Base-by-base conservation (phyloP, 2,888 invertebrate genomes). In the Rotaria macrura region DNA sequence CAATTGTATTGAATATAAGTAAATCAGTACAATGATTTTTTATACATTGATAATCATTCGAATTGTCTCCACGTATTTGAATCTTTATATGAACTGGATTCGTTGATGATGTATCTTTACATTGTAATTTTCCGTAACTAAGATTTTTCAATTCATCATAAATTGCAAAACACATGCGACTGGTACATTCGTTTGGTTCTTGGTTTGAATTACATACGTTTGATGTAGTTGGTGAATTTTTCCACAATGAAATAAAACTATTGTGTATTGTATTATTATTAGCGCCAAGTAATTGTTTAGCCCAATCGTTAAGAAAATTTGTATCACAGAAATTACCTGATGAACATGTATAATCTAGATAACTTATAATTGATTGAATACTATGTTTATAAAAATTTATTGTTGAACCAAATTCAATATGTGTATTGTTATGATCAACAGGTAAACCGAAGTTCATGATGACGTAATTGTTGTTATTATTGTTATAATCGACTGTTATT, bases 121-220 rank as follows among this genome's bases (percentile, higher is more conserved):
- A 65, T 29, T 65, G 65, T 20, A 20, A 34, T 65, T 65, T 65
- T 34, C 34, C 65, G n/a, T 65, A 65, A 34, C 34, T 65, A 34
- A 65, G 34, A 65, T 65, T 34, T 65, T 65, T 65, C 25, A 65
- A 65, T 65, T 65, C 65, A 65, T 65, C 65, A 65, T 65, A 65
- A 20, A 65, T 17, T 5, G 12, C 38, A 65, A 65, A 65, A 65
- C 65, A 65, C 38, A 65, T 34, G 38, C 38, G n/a, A 65, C 65
- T 65, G 17, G 34, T 17, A 20, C 65, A 65, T 65, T 34, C 34
- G 9, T 65, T 65, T 34, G 34, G 34, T 29, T 20, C 65, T 38
- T 20, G 34, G 5, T 65, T 34, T 65, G 34, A 5, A 17, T 65
- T 34, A 65, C 65, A 65, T 34, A 34, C 38, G 38, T 20, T 34